A percentile compares a stretch with the other conserved stretches of the same genome.
These are phyloP conservation scores for Gymnocypris eckloni DNA, from an alignment of 2,797 vertebrate species.

Conservation along the genomic window DNA sequence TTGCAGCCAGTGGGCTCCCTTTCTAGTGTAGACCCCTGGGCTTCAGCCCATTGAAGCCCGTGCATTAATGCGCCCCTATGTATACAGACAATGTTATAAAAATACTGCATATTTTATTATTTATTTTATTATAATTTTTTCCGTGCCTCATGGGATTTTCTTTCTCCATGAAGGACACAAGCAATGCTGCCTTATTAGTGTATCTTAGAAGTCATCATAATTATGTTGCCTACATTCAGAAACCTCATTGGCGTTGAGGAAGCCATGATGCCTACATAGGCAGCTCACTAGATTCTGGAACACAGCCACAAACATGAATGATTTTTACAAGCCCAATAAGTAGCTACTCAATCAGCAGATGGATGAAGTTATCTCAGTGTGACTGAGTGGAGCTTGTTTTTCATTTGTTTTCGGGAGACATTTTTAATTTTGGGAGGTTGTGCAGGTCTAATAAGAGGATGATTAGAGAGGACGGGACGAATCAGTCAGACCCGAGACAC, in stretches of 20 bases:
- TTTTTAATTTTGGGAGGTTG: slow-evolving; percentile 52
- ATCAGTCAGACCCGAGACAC: slow-evolving; percentile 40
- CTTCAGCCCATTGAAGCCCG: no score
- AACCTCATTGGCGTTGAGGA: not conserved
- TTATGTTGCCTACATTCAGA: not conserved
- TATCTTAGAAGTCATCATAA: not conserved
- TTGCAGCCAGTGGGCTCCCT: no score
- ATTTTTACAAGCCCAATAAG: slow-evolving; percentile 28
- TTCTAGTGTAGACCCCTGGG: no score
- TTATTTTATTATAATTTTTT: not conserved
- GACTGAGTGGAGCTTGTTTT: slow-evolving; percentile 43
- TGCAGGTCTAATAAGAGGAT: slow-evolving; percentile 44
- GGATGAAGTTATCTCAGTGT: slow-evolving; percentile 31
- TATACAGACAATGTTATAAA: not conserved
- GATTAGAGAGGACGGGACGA: slow-evolving; percentile 40
- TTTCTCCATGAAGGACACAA: not conserved
- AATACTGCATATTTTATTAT: not conserved
- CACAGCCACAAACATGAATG: not conserved
- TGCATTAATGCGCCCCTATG: no score
- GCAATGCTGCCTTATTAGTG: not conserved
- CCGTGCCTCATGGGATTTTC: not conserved
- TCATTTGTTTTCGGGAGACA: slow-evolving; percentile 52
- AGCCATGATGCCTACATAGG: not conserved
- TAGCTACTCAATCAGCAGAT: slow-evolving; percentile 28
- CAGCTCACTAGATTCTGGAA: not conserved